Conservation (phyloP, 2,113 vertebrate genomes). For the Cephalopterus ornatus region DNA sequence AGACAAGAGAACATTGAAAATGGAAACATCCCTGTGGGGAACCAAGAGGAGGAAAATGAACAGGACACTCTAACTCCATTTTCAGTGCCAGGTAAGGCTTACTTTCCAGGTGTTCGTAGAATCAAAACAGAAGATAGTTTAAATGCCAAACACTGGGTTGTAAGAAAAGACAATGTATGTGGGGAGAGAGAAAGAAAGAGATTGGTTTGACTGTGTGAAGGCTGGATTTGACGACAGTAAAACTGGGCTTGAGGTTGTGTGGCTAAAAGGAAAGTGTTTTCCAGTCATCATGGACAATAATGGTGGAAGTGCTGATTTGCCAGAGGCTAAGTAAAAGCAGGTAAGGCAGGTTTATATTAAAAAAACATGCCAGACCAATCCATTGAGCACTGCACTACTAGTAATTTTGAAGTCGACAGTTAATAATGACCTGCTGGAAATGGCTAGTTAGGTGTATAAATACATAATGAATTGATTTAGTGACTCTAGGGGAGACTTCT, state of each 20-base stretch:
- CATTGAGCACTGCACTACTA: not conserved
- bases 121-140: not conserved
- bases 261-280: not conserved
- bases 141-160: not conserved
- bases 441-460: not conserved
- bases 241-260: not conserved
- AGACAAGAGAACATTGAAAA: conserved; percentile 90
- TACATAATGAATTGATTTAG: not conserved
- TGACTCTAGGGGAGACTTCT: not conserved
- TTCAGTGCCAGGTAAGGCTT: conserved; percentile 79
- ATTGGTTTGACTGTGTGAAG: not conserved
- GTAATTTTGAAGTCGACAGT: not conserved
- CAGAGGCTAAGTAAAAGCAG: not conserved
- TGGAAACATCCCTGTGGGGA: conserved; percentile 87
- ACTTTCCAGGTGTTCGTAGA: not conserved
- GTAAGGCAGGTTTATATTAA: not conserved
- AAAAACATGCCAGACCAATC: not conserved
- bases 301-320: not conserved
- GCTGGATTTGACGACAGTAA: not conserved
- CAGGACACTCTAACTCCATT: conserved; percentile 85
- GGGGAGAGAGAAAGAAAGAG: not conserved
- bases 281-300: not conserved
- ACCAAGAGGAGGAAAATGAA: conserved; percentile 76
- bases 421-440: not conserved
- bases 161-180: not conserved